Evolutionary conservation across 1,140 invertebrate genomes (phyloP).

Genomic region (Potamilus streckersoni): DNA sequence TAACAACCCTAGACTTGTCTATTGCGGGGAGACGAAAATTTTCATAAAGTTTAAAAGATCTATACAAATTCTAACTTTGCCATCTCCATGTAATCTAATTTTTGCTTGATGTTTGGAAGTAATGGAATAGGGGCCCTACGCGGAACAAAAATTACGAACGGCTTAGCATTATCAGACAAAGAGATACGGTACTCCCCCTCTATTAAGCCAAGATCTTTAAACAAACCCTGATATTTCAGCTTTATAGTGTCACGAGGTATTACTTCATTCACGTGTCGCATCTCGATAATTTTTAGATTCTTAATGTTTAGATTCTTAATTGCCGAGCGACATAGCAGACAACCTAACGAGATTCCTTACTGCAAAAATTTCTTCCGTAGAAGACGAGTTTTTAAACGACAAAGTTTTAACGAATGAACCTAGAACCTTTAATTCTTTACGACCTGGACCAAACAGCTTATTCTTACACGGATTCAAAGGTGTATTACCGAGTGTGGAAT

Average conservation of each 20-base stretch:
- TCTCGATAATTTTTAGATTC: background rate
- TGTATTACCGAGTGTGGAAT: background rate
- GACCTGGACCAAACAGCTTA: constrained; percentile 13
- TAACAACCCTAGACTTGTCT: constrained; percentile 13
- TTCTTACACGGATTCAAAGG: constrained; percentile 13
- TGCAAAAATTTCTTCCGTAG: constrained; percentile 15
- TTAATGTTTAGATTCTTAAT: constrained; percentile 15
- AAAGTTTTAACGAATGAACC: constrained; percentile 8
- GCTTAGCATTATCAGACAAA: constrained; percentile 4
- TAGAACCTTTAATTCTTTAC: constrained; percentile 21
- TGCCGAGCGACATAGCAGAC: constrained; percentile 19
- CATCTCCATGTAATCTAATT: constrained; percentile 35
- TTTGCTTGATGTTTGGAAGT: constrained; percentile 31
- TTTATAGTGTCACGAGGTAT: background rate
- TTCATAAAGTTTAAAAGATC: constrained; percentile 38
- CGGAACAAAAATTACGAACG: constrained; percentile 20
- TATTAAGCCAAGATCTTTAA: constrained; percentile 25
- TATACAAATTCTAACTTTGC: constrained; percentile 27
- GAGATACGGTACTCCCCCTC: constrained; percentile 24
- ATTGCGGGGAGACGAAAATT: constrained; percentile 23
- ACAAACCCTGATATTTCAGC: background rate
- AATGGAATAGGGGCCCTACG: constrained; percentile 32
- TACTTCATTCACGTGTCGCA: constrained; percentile 3
- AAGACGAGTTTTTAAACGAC: background rate
- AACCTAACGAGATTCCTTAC: constrained; percentile 4